These are phyloP conservation scores for Tokudaia muenninki DNA, from an alignment of 2,797 vertebrate species.

Conservation along the genomic window DNA sequence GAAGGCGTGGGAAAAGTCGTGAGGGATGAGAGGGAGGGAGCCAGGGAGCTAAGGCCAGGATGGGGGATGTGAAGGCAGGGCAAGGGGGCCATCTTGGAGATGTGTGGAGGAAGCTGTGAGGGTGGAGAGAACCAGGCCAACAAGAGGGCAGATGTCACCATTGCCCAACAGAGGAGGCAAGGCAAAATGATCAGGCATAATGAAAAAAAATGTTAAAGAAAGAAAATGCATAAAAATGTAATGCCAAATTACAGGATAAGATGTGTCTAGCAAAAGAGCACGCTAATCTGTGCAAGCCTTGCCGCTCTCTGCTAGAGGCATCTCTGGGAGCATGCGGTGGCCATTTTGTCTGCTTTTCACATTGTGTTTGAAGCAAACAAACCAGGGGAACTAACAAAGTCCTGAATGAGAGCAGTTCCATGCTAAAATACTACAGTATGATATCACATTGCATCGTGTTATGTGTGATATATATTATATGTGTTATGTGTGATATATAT, in stretches of 20 bases:
- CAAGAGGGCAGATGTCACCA: not conserved
- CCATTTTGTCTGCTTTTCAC: not conserved
- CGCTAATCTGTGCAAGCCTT: not conserved
- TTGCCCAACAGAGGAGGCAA: not conserved
- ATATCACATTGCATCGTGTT: not conserved
- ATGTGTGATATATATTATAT: not conserved
- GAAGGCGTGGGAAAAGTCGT: not conserved
- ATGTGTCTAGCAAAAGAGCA: not conserved
- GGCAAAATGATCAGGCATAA: not conserved
- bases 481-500: not conserved
- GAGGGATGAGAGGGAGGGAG: slow-evolving; percentile 10
- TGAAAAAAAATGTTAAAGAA: not conserved
- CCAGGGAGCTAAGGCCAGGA: not conserved
- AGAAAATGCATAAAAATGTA: slow-evolving; percentile 7
- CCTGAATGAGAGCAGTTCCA: not conserved
- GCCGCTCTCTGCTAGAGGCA: not conserved
- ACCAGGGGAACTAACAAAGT: not conserved
- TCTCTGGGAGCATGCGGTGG: not conserved
- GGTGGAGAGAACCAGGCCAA: not conserved
- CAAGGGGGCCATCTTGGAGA: not conserved
- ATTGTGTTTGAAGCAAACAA: not conserved
- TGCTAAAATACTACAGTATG: not conserved
- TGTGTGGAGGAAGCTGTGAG: not conserved
- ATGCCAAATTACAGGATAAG: not conserved
- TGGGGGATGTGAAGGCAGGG: not conserved